Base-by-base conservation (phyloP, 2,797 vertebrate genomes). In the Sebastes matsubarae region DNA sequence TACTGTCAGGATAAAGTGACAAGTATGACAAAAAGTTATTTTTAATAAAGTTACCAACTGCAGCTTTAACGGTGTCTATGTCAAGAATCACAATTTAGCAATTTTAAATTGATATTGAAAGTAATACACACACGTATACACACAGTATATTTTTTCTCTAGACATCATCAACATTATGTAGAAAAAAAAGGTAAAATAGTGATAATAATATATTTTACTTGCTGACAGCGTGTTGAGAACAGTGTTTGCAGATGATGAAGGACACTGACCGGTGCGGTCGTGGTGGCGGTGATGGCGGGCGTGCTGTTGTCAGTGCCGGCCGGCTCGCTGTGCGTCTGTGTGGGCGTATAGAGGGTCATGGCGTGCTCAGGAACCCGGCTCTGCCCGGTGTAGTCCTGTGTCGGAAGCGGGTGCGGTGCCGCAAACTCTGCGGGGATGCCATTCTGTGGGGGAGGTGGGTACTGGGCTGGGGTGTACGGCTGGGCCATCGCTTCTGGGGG, bases 401-500 rank as follows among this genome's bases (percentile, higher is more conserved):
- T 93, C 0, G 96, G 95, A 1, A 97, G 96, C 1, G 96, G 95
- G 61, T 97, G 96, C 1, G 97, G 96, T 2, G 94, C 95, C 0
- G 96, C 96, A 0, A 96, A 99, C 88, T 98, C 97, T 24, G 97
- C 94, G 0, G 97, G 97, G 89, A 98, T 96, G 85, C 97, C 96
- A 32, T 97, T 98, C 96, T 98, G 97, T 86, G 97, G 97, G 2
- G 97, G 97, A 1, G 96, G 97, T 0, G 97, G 97, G 82, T 97
- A 98, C 95, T 97, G 97, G 91, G 97, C 95, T 0, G 97, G 96
- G 94, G 97, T 96, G 92, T 97, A 98, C 92, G 98, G 97, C 95
- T 99, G 98, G 92, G 97, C 97, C 98, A 99, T 99, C 2, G 97
- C 96, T 92, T 98, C 98, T 74, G 97, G 97, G 75, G 95, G 95